Evolutionary conservation across 2,888 invertebrate species (phyloP), one percentile per base, ranked within the genome.

Genomic region (Diplazon laetatorius): DNA sequence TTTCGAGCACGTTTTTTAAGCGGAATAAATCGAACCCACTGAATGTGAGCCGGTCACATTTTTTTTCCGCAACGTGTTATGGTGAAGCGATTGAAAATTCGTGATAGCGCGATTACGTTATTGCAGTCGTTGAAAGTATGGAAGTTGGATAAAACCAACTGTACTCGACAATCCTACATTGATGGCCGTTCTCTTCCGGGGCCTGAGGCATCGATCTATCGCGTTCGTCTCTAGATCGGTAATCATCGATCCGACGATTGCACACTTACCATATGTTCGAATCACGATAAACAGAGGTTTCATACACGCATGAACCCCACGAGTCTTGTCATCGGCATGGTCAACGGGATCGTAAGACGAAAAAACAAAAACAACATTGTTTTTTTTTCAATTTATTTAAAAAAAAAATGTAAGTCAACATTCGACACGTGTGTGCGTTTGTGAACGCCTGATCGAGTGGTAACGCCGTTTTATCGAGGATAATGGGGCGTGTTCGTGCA

Each of bases 201-300:
- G 46, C 25, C 4, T 6, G 5, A 14, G 8, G 37, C 44, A 69
- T 35, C 39, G 44, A 59, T 69, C 57, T 14, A n/a, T 20, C 44
- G 44, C 46, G 9, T 35, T 46, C 57, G 44, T 30, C 57, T 57
- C 20, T 46, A 59, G 46, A 55, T 68, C 57, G 57, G 57, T 69
- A 46, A 69, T 69, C 69, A 18, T 69, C 35, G 46, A 69, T 69
- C 69, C 18, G 35, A 18, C 30, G 46, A 57, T 5, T 59, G n/a
- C n/a, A n/a, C 16, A 57, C 18, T 18, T 46, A 35, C 12, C 39
- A 6, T 30, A 46, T 57, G 18, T 10, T 57, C 20, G 18, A 44
- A 35, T 35, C 18, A n/a, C 20, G 16, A 44, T 59, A 69, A 69
- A 57, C 35, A 48, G 57, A 39, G 57, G 30, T 25, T 57, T 10